Conservation (phyloP, 2,888 invertebrate genomes). For the Drosophila pseudotalamancana region DNA sequence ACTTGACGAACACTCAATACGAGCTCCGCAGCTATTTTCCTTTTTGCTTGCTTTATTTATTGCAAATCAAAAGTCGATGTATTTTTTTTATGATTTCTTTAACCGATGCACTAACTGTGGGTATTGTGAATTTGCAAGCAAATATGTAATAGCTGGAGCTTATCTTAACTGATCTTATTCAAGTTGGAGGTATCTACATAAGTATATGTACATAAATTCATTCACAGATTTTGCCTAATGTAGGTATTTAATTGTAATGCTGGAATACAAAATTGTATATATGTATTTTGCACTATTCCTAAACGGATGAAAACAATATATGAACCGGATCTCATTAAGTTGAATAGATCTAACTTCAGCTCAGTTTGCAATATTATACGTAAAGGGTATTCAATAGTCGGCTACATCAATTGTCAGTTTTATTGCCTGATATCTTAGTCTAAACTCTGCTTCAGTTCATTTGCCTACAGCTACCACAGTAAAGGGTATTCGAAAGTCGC, state of each 20-base stretch:
- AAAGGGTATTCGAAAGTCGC: conserved; percentile 6
- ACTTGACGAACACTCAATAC: conserved; percentile 71
- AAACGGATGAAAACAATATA: no score
- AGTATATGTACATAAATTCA: no score
- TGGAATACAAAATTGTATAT: no score
- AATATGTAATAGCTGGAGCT: no score
- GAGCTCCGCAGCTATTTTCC: conserved; percentile 32
- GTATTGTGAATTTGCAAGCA: neutral
- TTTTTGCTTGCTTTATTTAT: conserved; percentile 25
- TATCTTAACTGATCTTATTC: no score
- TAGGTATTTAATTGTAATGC: no score
- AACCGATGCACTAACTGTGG: conserved; percentile 6
- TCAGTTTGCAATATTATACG: neutral
- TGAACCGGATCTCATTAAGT: no score
- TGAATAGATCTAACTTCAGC: no score
- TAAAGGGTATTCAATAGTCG: neutral
- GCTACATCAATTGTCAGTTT: neutral
- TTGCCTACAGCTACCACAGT: neutral
- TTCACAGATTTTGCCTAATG: no score
- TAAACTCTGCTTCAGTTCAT: neutral
- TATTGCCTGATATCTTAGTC: neutral
- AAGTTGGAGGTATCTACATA: no score
- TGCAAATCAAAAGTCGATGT: conserved; percentile 40
- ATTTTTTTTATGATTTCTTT: conserved; percentile 4
- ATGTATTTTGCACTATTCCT: no score